Evolutionary conservation across 2,797 vertebrate species (phyloP), one percentile per base, ranked within the genome.

Genomic region (Rhinoraja longicauda): DNA sequence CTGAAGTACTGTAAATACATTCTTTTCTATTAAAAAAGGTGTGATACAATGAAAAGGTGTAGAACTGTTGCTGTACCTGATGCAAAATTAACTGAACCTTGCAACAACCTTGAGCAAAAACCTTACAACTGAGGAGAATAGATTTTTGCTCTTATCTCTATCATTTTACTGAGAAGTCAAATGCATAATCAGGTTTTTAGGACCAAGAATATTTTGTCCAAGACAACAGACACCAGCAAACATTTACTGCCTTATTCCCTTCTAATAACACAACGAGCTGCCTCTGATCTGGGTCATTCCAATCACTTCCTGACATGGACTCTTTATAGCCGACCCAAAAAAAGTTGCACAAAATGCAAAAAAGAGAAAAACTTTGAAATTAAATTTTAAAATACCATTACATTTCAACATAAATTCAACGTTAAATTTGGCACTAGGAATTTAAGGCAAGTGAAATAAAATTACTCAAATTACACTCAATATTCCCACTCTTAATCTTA

Each of bases 81-180:
- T 45, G 45, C 45, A 45, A 45, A 45, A 45, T 45, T 45, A 45
- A 45, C 45, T 45, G 45, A 45, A 45, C 45, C 45, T 45, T 2
- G 45, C 45, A 45, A 45, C 45, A 45, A 45, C 45, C 45, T 45
- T 45, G 45, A 45, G 45, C 45, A 45, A 45, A 45, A 45, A n/a
- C n/a, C n/a, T n/a, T n/a, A n/a, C n/a, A n/a, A n/a, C n/a, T n/a
- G n/a, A n/a, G n/a, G n/a, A n/a, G n/a, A n/a, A n/a, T n/a, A n/a
- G n/a, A n/a, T 45, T 45, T 45, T 45, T 45, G 2, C 45, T 45
- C 1, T 45, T 45, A 45, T 45, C 45, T 45, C 45, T 45, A 45
- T 45, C 79, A 57, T 82, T 82, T 57, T 82, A 82, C 79, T 26
- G 24, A 82, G 21, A 82, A 82, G 79, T 24, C 45, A 82, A 82